These are phyloP conservation scores for Vanessa atalanta DNA, from an alignment of 1,140 invertebrate species.

Conservation along the genomic window DNA sequence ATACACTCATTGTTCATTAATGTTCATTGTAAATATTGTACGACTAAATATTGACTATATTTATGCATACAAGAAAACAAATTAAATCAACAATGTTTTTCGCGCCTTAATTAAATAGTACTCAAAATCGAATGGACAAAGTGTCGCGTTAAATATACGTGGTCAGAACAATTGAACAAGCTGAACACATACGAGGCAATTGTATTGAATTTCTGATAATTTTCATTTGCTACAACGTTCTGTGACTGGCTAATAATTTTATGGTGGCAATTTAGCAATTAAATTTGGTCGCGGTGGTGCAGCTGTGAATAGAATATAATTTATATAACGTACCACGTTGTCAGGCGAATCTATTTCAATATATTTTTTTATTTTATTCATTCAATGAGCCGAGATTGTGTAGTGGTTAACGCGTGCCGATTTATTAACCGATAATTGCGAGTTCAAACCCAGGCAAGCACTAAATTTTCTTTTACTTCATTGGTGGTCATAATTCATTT, in stretches of 20 bases:
- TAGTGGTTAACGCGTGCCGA: too few relatives aligned
- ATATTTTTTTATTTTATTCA: background rate
- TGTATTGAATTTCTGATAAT: slow-evolving; percentile 46
- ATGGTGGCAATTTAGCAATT: slow-evolving; percentile 44
- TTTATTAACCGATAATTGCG: too few relatives aligned
- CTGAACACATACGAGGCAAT: slow-evolving; percentile 36
- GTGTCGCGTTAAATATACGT: slow-evolving; percentile 50
- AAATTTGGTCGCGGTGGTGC: slow-evolving; percentile 31
- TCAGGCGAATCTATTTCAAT: background rate
- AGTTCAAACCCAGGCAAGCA: too few relatives aligned
- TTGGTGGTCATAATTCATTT: too few relatives aligned
- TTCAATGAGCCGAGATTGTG: too few relatives aligned
- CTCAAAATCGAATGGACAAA: slow-evolving; percentile 52
- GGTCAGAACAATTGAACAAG: slow-evolving; percentile 50
- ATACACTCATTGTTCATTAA: too few relatives aligned
- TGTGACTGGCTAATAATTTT: slow-evolving; percentile 43
- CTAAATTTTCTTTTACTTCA: too few relatives aligned
- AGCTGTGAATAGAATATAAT: slow-evolving; percentile 30
- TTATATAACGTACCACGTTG: background rate
- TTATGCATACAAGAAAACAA: slow-evolving; percentile 12
- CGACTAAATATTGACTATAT: background rate
- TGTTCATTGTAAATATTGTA: too few relatives aligned
- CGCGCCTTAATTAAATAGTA: slow-evolving; percentile 58
- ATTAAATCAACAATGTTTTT: slow-evolving; percentile 44
- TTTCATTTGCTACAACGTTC: slow-evolving; percentile 40